Base-by-base conservation (phyloP, 2,888 invertebrate genomes). In the Cistogaster globosa region DNA sequence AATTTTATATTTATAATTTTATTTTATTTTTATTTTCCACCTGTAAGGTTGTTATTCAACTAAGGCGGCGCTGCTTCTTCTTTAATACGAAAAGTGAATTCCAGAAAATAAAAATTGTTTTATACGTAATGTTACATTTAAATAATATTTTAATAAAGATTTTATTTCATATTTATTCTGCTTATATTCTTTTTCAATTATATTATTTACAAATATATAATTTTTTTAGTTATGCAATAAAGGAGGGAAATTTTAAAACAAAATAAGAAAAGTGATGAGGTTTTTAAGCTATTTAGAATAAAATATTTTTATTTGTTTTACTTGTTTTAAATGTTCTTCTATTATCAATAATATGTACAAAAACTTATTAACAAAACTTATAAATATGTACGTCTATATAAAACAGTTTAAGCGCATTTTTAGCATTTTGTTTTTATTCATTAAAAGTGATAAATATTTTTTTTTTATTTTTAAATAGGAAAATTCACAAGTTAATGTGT, bases 301-400 rank as follows among this genome's bases (percentile, higher is more conserved):
- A 77, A 75, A 74, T 68, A 20, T 36, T n/a, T 68, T 42, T 53
- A 42, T 62, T 68, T 26, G 32, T 62, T 26, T 32, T 55, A 72
- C 20, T 58, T 65, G 57, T 38, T 14, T 48, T 71, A 57, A n/a
- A 26, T 48, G 53, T 83, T 75, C 51, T 65, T 38, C 32, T 68
- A 57, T 78, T 65, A 83, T 58, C 42, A 42, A 42, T 77, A 67
- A 67, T 85, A 85, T 85, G 57, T 85, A 85, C 82, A 85, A 85
- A 69, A 82, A 78, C 84, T 85, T 82, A 82, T 60, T 32, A 48
- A 48, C 77, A 81, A 72, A 72, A 75, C 74, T 84, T 84, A 84
- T 65, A 71, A 74, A 72, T 68, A 77, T 72, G 36, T 81, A 65
- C 18, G 11, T 57, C 12, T 55, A 55, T 20, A 9, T 22, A 71